phyloP scores from a whole-genome alignment of 2,888 invertebrate genomes.

The Agriopis marginaria region DNA sequence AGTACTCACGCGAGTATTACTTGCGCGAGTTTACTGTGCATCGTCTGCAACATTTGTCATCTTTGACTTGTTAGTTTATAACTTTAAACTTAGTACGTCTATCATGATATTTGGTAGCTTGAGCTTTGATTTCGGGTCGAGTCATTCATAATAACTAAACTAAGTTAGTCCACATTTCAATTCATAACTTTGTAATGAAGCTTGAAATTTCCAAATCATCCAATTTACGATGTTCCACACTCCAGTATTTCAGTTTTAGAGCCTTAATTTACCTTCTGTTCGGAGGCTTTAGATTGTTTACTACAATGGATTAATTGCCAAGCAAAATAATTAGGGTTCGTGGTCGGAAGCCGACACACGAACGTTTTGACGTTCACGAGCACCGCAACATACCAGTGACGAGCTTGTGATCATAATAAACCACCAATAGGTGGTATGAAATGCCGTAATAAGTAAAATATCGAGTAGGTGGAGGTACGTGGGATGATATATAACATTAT shows the following conservation, averaged over 20 bases:
- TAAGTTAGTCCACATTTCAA: conserved; percentile 14
- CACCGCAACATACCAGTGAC: conserved; percentile 40
- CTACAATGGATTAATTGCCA: conserved; percentile 62
- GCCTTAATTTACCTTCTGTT: conserved; percentile 48
- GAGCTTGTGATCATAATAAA: conserved; percentile 25
- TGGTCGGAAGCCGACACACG: conserved; percentile 56
- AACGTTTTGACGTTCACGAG: conserved; percentile 62
- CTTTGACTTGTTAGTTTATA: neutral
- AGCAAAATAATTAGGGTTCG: conserved; percentile 61
- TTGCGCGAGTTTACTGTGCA: too few relatives aligned
- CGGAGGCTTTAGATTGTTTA: conserved; percentile 59
- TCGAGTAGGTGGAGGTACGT: neutral
- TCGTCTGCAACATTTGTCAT: too few relatives aligned
- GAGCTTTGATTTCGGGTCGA: neutral
- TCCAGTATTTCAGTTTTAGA: conserved; percentile 45
- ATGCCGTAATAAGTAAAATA: conserved; percentile 2
- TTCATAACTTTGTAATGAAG: conserved; percentile 22
- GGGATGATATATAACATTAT: neutral
- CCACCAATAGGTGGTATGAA: conserved; percentile 30
- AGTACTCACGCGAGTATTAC: too few relatives aligned
- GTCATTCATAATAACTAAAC: neutral
- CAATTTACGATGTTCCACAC: conserved; percentile 25
- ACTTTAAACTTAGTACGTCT: neutral
- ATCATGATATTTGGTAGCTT: neutral
- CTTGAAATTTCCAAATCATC: conserved; percentile 27